Conservation (phyloP, 2,113 vertebrate genomes). For the Chaenogobius annularis region DNA sequence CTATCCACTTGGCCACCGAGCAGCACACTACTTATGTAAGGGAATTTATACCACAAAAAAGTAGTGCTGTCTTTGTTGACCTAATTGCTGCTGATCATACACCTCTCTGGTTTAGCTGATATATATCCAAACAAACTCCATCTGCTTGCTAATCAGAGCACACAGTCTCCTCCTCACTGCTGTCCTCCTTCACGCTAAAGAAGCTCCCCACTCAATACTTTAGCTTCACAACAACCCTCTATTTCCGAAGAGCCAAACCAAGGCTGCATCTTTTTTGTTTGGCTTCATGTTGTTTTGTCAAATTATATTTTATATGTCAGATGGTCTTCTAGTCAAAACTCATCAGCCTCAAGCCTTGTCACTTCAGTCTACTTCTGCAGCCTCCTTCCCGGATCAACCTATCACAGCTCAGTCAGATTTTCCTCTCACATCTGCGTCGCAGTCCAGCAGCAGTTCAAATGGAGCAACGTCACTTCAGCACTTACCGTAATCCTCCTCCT, state of each 20-base stretch:
- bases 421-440: too few species aligned
- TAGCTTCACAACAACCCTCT: background rate
- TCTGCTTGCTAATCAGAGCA: conserved; percentile 44
- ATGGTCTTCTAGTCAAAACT: background rate
- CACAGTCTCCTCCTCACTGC: background rate
- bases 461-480: too few species aligned
- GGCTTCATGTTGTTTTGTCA: background rate
- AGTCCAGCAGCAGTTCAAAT: too few species aligned
- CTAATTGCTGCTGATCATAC: background rate
- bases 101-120: conserved; percentile 3
- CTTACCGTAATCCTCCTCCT: too few species aligned
- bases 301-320: background rate
- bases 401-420: too few species aligned
- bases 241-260: background rate
- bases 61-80: background rate
- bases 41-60: too few species aligned
- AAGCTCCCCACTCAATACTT: background rate
- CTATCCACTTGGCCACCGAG: too few species aligned
- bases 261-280: background rate
- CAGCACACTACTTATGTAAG: background rate
- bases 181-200: background rate
- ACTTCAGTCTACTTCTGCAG: too few species aligned
- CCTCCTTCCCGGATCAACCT: too few species aligned
- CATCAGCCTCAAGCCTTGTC: too few species aligned
- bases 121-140: conserved; percentile 21